Percentiles rank a stretch among this genome's conserved stretches.
Conservation (phyloP, 2,797 vertebrate species). For the Phoeniculus purpureus region DNA sequence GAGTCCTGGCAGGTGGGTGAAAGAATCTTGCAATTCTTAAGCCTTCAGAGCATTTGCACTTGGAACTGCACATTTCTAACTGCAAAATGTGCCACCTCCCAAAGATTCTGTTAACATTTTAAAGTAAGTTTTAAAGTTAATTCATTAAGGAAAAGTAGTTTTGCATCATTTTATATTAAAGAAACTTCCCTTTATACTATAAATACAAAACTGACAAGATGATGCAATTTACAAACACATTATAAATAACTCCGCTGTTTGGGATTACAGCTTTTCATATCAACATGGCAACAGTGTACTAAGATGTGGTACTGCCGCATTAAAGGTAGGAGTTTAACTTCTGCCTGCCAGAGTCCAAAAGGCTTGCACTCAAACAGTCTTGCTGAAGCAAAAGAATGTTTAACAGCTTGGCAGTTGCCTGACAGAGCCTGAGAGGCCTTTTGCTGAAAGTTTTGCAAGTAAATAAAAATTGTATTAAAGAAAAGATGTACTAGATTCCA, state of each 20-base stretch:
- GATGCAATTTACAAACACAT: background rate
- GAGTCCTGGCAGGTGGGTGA: background rate
- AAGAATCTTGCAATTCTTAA: background rate
- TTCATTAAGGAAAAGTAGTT: background rate
- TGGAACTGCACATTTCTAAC: background rate
- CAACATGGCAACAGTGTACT: background rate
- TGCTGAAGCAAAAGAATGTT: no score
- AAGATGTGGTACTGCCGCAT: background rate
- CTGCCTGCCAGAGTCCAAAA: no score
- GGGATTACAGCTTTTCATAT: background rate
- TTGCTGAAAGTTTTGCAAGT: no score
- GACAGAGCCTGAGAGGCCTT: no score
- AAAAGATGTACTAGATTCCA: no score
- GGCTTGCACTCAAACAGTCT: no score
- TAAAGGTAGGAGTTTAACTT: no score
- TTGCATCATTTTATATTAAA: background rate
- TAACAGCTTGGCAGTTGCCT: no score
- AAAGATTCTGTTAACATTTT: background rate
- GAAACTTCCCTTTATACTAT: background rate
- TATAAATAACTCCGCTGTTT: background rate
- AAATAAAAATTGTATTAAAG: no score
- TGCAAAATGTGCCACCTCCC: background rate
- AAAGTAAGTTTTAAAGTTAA: background rate
- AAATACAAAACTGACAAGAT: background rate
- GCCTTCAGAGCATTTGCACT: background rate